phyloP scores from a whole-genome alignment of 92 coral and sea anemone genomes.

The Zoanthus sociatus region DNA sequence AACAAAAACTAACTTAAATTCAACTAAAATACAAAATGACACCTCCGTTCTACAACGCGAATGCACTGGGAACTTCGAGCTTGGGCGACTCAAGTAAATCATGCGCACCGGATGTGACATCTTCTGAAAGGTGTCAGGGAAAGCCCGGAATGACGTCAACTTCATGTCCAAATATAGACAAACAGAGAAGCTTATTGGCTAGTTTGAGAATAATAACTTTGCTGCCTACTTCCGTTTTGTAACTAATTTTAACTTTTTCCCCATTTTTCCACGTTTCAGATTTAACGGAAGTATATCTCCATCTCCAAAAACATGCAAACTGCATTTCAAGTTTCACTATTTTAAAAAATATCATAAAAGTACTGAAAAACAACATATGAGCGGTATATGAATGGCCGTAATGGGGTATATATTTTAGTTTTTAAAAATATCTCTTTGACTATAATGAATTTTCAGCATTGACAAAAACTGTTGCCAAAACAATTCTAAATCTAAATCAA shows the following conservation, averaged over 20 bases:
- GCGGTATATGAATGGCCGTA: too few species aligned
- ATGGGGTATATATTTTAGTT: too few species aligned
- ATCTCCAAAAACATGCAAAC: background rate
- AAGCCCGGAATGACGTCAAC: conserved; percentile 71
- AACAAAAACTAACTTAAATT: conserved; percentile 11
- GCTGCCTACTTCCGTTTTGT: background rate
- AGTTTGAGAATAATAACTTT: background rate
- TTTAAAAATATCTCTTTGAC: too few species aligned
- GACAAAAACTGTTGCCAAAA: too few species aligned
- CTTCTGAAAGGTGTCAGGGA: conserved; percentile 57
- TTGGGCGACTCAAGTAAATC: conserved; percentile 48
- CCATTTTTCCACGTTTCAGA: background rate
- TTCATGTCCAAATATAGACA: conserved; percentile 3
- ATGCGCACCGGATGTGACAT: conserved; percentile 59
- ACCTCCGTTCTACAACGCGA: conserved; percentile 6
- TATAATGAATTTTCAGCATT: too few species aligned
- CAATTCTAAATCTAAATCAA: too few species aligned
- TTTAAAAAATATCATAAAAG: too few species aligned
- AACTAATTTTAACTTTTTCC: background rate
- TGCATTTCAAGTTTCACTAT: too few species aligned
- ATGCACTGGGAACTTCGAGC: conserved; percentile 34
- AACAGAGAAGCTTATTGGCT: conserved; percentile 12
- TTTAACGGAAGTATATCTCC: background rate
- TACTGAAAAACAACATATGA: too few species aligned
- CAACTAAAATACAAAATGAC: conserved; percentile 51